phyloP scores from a whole-genome alignment of 2,797 vertebrate species.

The Muscicapa comitata region DNA sequence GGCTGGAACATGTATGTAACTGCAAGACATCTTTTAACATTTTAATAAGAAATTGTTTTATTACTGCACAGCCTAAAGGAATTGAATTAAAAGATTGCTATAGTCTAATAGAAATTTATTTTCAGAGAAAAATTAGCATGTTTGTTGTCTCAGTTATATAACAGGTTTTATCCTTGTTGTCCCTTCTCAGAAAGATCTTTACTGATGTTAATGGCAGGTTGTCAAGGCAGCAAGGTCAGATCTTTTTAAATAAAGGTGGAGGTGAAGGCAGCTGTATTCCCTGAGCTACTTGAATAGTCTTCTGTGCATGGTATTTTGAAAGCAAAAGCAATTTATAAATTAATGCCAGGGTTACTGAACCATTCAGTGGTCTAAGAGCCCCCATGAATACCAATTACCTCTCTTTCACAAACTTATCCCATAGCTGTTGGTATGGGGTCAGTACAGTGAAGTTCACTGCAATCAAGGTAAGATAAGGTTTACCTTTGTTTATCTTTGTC shows the following conservation, averaged over 20 bases:
- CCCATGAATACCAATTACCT: not conserved
- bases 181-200: not conserved
- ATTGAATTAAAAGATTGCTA: not conserved
- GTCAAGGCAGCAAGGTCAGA: not conserved
- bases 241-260: not conserved
- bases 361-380: not conserved
- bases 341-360: constrained; percentile 2
- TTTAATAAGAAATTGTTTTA: not conserved
- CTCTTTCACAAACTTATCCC: not conserved
- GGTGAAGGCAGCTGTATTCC: not conserved
- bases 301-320: constrained; percentile 9
- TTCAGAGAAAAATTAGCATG: not conserved
- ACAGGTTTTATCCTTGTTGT: not conserved
- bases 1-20: not conserved
- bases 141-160: not conserved
- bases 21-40: not conserved
- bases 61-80: not conserved
- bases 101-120: not conserved
- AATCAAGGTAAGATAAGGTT: not conserved
- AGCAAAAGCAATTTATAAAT: constrained; percentile 25
- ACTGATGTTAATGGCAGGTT: not conserved
- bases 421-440: not conserved
- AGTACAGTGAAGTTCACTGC: not conserved
- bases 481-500: not conserved
- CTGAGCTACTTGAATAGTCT: not conserved